These are phyloP conservation scores for Podarcis cretensis DNA, from an alignment of 2,113 vertebrate species.

Conservation along the genomic window DNA sequence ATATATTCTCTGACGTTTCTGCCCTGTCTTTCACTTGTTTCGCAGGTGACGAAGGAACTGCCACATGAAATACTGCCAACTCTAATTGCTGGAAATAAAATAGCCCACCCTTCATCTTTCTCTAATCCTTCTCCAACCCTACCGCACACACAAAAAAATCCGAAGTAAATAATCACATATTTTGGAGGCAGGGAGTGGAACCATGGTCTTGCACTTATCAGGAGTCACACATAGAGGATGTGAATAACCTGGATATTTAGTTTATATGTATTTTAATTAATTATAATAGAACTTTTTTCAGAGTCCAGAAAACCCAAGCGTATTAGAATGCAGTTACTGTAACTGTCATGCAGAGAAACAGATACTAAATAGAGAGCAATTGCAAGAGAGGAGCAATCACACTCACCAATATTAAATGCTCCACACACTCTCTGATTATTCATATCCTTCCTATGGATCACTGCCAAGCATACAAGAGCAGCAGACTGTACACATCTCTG, in stretches of 20 bases:
- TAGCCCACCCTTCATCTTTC: not conserved
- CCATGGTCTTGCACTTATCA: not conserved
- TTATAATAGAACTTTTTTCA: not conserved
- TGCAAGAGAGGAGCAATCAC: not conserved
- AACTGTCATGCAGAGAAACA: not conserved
- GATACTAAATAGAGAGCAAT: not conserved
- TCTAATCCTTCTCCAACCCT: not conserved
- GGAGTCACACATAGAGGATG: not conserved
- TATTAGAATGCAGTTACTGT: not conserved
- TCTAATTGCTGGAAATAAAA: not conserved
- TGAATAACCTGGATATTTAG: not conserved
- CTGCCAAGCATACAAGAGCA: too few relatives aligned
- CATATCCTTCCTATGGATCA: too few relatives aligned
- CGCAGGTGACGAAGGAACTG: accelerated
- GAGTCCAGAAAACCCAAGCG: not conserved
- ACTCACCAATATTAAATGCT: too few relatives aligned
- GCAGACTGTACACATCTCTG: too few relatives aligned
- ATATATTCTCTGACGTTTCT: conserved; percentile 18
- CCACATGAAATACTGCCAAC: not conserved
- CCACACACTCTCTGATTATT: too few relatives aligned
- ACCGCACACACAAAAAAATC: not conserved
- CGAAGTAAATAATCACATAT: not conserved
- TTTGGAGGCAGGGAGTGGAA: not conserved
- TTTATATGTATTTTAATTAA: not conserved
- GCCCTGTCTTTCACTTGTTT: not conserved